These are phyloP conservation scores for Drosophila kohkoa DNA, from an alignment of 1,140 invertebrate species.

Conservation along the genomic window DNA sequence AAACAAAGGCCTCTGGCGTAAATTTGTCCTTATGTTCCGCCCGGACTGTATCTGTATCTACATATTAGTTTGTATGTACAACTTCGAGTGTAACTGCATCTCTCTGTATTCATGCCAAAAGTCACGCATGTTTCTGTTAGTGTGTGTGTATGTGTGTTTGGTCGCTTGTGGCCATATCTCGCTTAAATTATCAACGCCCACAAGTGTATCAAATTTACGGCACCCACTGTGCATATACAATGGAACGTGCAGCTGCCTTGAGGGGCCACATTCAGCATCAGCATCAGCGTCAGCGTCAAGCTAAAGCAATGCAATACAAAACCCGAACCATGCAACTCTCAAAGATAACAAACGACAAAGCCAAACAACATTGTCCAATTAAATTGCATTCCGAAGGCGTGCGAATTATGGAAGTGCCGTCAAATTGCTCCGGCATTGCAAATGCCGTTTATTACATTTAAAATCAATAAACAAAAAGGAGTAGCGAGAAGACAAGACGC, in stretches of 20 bases:
- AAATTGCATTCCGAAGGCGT: constrained; percentile 67
- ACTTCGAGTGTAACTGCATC: background rate
- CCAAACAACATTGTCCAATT: constrained; percentile 75
- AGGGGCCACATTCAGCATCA: background rate
- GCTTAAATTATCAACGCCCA: constrained; percentile 71
- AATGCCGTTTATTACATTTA: constrained; percentile 74
- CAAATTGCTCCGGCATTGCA: constrained; percentile 29
- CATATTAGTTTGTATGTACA: background rate
- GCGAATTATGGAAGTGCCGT: constrained; percentile 63
- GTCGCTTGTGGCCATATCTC: constrained; percentile 48
- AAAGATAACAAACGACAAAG: constrained; percentile 63
- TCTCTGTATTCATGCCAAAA: constrained; percentile 39
- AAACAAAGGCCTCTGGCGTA: constrained; percentile 39
- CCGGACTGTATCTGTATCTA: background rate
- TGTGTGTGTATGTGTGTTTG: constrained; percentile 22
- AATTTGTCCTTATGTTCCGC: constrained; percentile 3
- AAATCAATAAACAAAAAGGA: constrained; percentile 62
- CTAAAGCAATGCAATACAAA: background rate
- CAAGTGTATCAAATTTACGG: constrained; percentile 81
- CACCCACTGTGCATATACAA: constrained; percentile 56
- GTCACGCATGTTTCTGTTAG: constrained; percentile 41
- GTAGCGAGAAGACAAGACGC: constrained; percentile 2
- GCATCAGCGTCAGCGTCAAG: background rate
- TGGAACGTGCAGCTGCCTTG: constrained; percentile 27
- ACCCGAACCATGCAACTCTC: constrained; percentile 16